These are phyloP conservation scores for Griposia aprilina DNA, from an alignment of 2,888 invertebrate species.

Conservation along the genomic window DNA sequence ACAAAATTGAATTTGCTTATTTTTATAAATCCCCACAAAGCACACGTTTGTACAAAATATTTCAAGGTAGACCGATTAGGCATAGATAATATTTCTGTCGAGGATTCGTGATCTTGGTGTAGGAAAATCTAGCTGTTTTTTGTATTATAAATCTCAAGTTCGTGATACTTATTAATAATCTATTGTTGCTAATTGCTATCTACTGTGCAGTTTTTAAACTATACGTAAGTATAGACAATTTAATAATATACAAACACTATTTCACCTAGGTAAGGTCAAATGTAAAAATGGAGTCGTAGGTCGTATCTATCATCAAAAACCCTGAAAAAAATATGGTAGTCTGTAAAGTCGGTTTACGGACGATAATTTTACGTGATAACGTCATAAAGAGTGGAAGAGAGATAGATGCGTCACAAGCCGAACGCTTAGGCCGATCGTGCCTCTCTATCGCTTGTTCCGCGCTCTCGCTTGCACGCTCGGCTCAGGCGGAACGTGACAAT, in stretches of 20 bases:
- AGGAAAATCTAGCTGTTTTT: constrained; percentile 25
- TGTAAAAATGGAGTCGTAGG: no score
- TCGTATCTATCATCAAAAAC: not conserved
- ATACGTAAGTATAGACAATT: not conserved
- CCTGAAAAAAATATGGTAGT: no score
- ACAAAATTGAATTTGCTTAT: not conserved
- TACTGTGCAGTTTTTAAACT: not conserved
- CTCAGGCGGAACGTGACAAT: no score
- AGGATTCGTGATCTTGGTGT: constrained; percentile 34
- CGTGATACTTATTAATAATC: constrained; percentile 30
- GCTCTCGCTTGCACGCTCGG: no score
- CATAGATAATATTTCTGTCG: constrained; percentile 5
- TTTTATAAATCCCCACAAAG: not conserved
- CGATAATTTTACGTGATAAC: no score
- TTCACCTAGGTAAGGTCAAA: no score
- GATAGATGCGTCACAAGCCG: no score
- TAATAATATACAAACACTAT: not conserved
- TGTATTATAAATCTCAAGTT: constrained; percentile 9
- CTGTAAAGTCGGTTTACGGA: no score
- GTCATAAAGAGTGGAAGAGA: no score
- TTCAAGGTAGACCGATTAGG: no score
- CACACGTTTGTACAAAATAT: constrained; percentile 3
- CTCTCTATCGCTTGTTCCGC: no score
- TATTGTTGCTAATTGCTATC: not conserved
- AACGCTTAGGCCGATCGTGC: no score